Evolutionary conservation across 2,113 vertebrate species (phyloP).

Genomic region (Varanus salvator): DNA sequence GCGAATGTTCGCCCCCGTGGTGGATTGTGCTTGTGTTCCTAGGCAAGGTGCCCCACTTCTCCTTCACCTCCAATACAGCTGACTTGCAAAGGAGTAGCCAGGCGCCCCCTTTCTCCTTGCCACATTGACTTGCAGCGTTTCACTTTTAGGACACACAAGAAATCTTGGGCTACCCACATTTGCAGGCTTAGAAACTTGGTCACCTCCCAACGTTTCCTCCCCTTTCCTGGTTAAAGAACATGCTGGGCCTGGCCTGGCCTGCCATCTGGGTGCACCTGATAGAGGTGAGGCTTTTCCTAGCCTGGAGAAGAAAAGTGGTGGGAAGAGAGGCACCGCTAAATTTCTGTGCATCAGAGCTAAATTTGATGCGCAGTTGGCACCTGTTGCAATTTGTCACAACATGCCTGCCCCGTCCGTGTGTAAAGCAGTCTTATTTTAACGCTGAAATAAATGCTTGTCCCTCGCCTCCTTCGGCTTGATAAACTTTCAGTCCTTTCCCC

Average conservation of each 20-base stretch:
- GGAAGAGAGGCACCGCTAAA: background rate
- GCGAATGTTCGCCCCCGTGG: too few species aligned
- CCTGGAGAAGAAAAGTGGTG: background rate
- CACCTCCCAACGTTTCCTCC: background rate
- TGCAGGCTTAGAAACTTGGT: too few species aligned
- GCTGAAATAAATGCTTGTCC: fast-evolving
- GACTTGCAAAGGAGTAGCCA: too few species aligned
- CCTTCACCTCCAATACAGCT: too few species aligned
- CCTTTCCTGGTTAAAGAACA: background rate
- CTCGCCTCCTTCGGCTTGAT: background rate
- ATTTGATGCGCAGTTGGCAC: background rate
- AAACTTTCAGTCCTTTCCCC: background rate
- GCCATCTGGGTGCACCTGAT: background rate
- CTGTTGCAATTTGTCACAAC: background rate
- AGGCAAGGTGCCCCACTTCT: too few species aligned
- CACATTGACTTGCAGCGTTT: too few species aligned
- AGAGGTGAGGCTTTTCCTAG: background rate
- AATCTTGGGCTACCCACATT: background rate
- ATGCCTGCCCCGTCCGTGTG: background rate
- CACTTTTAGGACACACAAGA: too few species aligned
- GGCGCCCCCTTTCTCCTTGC: too few species aligned
- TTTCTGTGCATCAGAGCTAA: background rate
- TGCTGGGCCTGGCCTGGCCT: background rate
- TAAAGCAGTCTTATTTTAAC: background rate
- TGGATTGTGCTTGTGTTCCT: too few species aligned